Evolutionary conservation across 2,888 invertebrate genomes (phyloP), one percentile per base, ranked within the genome.

Genomic region (Plagodis dolabraria): DNA sequence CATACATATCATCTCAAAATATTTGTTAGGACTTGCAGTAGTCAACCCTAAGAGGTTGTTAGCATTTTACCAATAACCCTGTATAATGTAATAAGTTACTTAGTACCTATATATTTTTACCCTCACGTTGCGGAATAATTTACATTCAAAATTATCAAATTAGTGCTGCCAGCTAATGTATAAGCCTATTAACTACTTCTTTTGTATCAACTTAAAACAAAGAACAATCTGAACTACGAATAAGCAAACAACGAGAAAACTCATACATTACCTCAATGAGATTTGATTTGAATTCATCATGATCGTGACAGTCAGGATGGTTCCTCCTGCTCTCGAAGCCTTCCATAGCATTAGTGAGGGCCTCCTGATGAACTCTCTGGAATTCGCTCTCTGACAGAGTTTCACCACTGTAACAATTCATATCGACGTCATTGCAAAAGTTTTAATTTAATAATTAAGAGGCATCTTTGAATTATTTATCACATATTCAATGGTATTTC

Each of bases 371-470:
- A 40, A 9, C 48, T 0, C 7, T 35, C 8, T 22, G 38, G 10
- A 49, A 49, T 5, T 38, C 48, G 6, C 22, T 40, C 22, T 49
- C 48, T 2, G 48, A 49, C 0, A 49, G 38, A 33, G 22, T 40
- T 9, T 49, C 48, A 6, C 22, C 40, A 40, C 48, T 49, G 48
- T 9, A 33, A 42, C 42, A n/a, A 42, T 10, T 5, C 42, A 6
- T 42, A 8, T 9, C 42, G 22, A 22, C 22, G 22, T 1, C n/a
- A 10, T n/a, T 6, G 5, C n/a, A 42, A 40, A 42, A 42, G 5
- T 5, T n/a, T 42, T 38, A 9, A 5, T 42, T 6, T n/a, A 42
- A n/a, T 5, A 42, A 10, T n/a, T 9, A 42, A 9, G 42, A 42
- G 36, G 10, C 7, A 42, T 42, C 1, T 6, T 42, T 10, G 4